These are phyloP conservation scores for Xylocopa sonorina DNA, from an alignment of 1,140 invertebrate species.

Conservation along the genomic window DNA sequence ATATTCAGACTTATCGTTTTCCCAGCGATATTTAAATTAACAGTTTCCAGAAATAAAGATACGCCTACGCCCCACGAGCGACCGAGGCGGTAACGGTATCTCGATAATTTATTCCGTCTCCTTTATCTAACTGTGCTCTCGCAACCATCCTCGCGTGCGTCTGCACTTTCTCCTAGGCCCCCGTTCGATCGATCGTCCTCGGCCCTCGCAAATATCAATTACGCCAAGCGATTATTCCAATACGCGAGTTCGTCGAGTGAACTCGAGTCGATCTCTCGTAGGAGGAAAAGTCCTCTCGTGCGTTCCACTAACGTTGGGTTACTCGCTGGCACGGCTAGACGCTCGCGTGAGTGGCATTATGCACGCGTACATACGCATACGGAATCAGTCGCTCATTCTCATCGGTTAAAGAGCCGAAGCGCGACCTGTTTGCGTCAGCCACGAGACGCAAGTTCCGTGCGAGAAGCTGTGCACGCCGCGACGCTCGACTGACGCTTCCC, in stretches of 20 bases:
- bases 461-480: not conserved
- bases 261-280: constrained; percentile 55
- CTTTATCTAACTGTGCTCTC: constrained; percentile 10
- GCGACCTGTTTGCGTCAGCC: not conserved
- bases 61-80: not conserved
- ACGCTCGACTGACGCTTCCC: not conserved
- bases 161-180: constrained; percentile 67
- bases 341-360: constrained; percentile 15
- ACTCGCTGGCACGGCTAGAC: not conserved
- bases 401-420: constrained; percentile 38
- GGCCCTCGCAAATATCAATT: constrained; percentile 60
- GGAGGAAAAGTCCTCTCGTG: not conserved
- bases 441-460: not conserved
- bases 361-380: constrained; percentile 3
- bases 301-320: not conserved
- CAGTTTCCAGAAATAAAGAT: constrained; percentile 50
- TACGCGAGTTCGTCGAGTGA: constrained; percentile 71
- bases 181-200: constrained; percentile 45
- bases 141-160: constrained; percentile 10
- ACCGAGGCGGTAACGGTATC: constrained; percentile 64
- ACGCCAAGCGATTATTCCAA: constrained; percentile 73
- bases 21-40: no score
- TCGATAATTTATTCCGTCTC: constrained; percentile 60
- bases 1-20: no score
- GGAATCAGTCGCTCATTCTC: constrained; percentile 35